These are phyloP conservation scores for Diabrotica virgifera DNA, from an alignment of 1,140 invertebrate species.

Conservation along the genomic window DNA sequence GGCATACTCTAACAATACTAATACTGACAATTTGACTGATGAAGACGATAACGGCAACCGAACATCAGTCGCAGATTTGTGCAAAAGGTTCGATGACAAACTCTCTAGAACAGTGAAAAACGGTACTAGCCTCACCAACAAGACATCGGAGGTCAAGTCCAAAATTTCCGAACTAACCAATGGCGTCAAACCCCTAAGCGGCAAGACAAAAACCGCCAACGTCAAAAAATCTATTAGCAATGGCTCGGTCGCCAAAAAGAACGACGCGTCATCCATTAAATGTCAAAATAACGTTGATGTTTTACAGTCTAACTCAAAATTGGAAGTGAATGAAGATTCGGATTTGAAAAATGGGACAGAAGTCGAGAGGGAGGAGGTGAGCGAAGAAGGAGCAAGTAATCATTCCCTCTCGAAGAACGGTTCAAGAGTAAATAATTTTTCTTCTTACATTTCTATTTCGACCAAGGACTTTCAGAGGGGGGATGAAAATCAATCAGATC, in stretches of 20 bases:
- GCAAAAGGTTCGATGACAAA: conserved; percentile 53
- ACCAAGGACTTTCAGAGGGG: conserved; percentile 40
- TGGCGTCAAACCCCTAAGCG: background rate
- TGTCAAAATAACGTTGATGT: conserved; percentile 22
- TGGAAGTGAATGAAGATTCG: conserved; percentile 28
- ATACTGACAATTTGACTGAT: conserved; percentile 38
- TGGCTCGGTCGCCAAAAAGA: conserved; percentile 15
- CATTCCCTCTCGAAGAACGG: conserved; percentile 13
- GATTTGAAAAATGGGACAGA: conserved; percentile 22
- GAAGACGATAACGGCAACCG: conserved; percentile 56
- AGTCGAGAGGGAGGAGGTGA: conserved; percentile 23
- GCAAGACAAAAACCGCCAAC: conserved; percentile 10
- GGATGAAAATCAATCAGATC: conserved; percentile 28
- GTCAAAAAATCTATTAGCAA: conserved; percentile 23
- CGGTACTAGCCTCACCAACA: conserved; percentile 9
- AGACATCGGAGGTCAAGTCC: conserved; percentile 27
- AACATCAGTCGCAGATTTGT: conserved; percentile 54
- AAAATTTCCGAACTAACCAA: conserved; percentile 26
- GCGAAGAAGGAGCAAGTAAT: too few species aligned
- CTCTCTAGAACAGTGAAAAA: conserved; percentile 22
- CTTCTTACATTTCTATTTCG: conserved; percentile 59
- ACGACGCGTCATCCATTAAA: conserved; percentile 4
- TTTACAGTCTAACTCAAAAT: conserved; percentile 22
- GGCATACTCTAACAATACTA: conserved; percentile 30
- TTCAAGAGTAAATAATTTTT: conserved; percentile 50